These are phyloP conservation scores for Gorsachius magnificus DNA, from an alignment of 2,797 vertebrate species.

Conservation along the genomic window DNA sequence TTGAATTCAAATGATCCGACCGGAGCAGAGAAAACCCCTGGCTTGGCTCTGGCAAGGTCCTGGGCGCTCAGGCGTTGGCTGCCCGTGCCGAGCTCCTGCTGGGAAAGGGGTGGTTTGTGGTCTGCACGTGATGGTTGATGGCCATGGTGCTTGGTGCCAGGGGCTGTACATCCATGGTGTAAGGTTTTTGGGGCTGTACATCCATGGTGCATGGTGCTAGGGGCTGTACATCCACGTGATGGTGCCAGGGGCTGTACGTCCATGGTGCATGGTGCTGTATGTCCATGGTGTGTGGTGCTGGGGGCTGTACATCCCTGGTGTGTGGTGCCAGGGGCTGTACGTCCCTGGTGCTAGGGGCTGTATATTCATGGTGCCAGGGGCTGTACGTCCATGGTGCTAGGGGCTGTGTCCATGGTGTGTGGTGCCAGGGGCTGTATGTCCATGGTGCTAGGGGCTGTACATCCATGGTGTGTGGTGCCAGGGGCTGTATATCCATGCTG, in stretches of 20 bases:
- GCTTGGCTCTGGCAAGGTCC: background rate
- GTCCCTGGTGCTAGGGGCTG: fast-evolving
- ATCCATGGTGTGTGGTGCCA: fast-evolving
- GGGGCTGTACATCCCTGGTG: fast-evolving
- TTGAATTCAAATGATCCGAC: background rate
- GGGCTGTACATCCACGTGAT: fast-evolving
- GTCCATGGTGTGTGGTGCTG: fast-evolving
- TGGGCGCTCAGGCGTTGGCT: background rate
- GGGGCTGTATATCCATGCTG: too few species aligned
- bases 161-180: fast-evolving
- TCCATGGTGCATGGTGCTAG: too few species aligned
- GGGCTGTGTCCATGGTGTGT: fast-evolving
- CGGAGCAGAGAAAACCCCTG: background rate
- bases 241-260: fast-evolving
- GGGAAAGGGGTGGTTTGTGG: background rate
- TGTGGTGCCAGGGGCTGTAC: too few species aligned
- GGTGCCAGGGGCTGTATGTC: background rate
- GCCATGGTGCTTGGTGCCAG: background rate
- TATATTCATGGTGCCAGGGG: fast-evolving
- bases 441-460: too few species aligned
- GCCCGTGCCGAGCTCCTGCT: background rate
- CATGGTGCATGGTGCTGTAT: fast-evolving
- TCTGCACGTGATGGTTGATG: fast-evolving
- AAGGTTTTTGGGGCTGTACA: too few species aligned
- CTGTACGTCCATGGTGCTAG: fast-evolving